Conservation (phyloP, 1,140 invertebrate genomes). For the Trachymyrmex septentrionalis region DNA sequence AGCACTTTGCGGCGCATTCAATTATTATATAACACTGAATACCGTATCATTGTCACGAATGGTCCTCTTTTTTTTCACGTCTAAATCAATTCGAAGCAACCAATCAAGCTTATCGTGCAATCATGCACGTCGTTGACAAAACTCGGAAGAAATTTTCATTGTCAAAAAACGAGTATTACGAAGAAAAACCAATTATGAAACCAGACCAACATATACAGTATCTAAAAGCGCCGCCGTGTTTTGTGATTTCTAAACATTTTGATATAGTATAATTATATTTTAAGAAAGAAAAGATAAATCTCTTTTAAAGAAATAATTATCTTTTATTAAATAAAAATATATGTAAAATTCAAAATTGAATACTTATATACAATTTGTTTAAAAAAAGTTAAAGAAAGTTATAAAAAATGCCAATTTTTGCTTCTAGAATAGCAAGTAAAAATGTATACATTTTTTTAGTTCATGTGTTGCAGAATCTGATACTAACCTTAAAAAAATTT, state of each 20-base stretch:
- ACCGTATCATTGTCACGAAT: slow-evolving; percentile 34
- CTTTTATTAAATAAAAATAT: not conserved
- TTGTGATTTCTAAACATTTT: slow-evolving; percentile 1
- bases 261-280: not conserved
- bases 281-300: not conserved
- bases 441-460: not conserved
- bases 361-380: not conserved
- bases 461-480: not conserved
- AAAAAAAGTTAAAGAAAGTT: not conserved
- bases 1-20: not conserved
- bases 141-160: slow-evolving; percentile 33
- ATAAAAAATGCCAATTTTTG: too few species aligned
- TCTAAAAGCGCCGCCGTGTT: not conserved
- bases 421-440: too few species aligned
- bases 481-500: too few species aligned
- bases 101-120: slow-evolving; percentile 37
- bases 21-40: slow-evolving; percentile 35
- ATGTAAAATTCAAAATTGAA: not conserved
- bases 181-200: slow-evolving; percentile 45
- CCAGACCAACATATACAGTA: not conserved
- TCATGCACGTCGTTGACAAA: slow-evolving; percentile 31
- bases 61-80: slow-evolving; percentile 10
- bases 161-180: not conserved
- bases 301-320: not conserved
- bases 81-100: slow-evolving; percentile 33